phyloP scores from a whole-genome alignment of 1,140 invertebrate genomes.

The Pantala flavescens region DNA sequence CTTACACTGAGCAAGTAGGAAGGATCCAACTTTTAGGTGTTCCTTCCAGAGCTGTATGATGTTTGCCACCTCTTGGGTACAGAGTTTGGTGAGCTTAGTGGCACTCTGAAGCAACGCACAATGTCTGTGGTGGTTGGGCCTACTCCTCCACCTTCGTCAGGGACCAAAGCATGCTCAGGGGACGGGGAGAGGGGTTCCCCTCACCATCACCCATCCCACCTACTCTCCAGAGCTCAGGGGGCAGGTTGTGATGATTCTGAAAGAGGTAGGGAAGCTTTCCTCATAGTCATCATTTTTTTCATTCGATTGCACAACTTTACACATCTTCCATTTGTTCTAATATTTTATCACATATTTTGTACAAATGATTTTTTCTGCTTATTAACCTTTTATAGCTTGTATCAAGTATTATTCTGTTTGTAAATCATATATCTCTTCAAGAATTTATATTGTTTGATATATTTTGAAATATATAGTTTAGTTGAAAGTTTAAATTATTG shows the following conservation, averaged over 20 bases:
- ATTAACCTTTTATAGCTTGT: not conserved
- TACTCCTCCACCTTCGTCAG: not conserved
- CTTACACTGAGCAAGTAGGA: not conserved
- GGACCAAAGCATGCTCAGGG: constrained; percentile 6
- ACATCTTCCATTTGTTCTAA: too few species aligned
- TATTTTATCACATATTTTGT: too few species aligned
- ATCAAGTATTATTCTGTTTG: too few species aligned
- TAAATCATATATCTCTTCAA: too few species aligned
- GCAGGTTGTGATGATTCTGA: constrained; percentile 1
- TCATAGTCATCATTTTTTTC: not conserved
- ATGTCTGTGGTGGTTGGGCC: constrained; percentile 11
- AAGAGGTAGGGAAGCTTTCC: not conserved
- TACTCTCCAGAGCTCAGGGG: not conserved
- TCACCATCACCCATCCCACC: not conserved
- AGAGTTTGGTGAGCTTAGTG: constrained; percentile 25
- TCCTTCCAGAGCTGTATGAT: constrained; percentile 37
- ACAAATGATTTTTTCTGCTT: not conserved
- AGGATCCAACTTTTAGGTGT: not conserved
- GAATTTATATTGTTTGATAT: too few species aligned
- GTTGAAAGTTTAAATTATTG: too few species aligned
- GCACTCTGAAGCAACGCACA: constrained; percentile 20
- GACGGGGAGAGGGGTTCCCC: constrained; percentile 4
- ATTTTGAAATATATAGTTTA: too few species aligned
- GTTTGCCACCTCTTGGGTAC: constrained; percentile 36
- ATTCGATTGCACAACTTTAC: not conserved